Base-by-base conservation (phyloP, 2,888 invertebrate genomes). In the Antheraea assamensis region DNA sequence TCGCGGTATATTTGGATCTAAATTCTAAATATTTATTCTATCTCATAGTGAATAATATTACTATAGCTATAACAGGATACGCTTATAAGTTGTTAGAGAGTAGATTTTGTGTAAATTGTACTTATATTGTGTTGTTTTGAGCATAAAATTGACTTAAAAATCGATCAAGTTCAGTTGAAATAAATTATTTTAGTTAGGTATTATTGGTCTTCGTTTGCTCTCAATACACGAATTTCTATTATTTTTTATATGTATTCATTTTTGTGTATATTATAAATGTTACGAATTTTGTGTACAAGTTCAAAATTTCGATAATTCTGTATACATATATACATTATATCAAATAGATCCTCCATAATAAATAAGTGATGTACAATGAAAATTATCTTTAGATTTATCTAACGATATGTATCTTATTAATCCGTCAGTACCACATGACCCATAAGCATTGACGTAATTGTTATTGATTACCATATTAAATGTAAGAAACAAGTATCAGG, bases 171-270 rank as follows among this genome's bases (percentile, higher is more conserved):
- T 73, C 70, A 42, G n/a, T 35, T 31, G 58, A 58, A 10, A 27
- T 70, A 55, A 35, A 70, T 73, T 47, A 73, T 70, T 72, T 55
- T 42, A 27, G 58, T 73, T 49, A 72, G n/a, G 35, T 82, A 80
- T 82, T 84, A 80, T 80, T 87, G 88, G 88, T 89, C 87, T 88
- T 87, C 82, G 78, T 84, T 84, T 80, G 87, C 85, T 87, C 85
- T 89, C 85, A 83, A 81, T 78, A 78, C 35, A 35, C 30, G 70
- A 70, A 70, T 58, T 55, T 70, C 70, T 73, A 73, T 24, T 47
- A 68, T 35, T 35, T 10, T 68, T 17, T 66, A 24, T 58, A 61
- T 64, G 27, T 30, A 30, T 30, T 15, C 17, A 64, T 30, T 30
- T 15, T 64, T 17, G 17, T 64, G 15, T 64, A 58, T 8, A 31